A percentile compares a stretch with the other conserved stretches of the same genome.
phyloP scores from a whole-genome alignment of 2,888 invertebrate species.

The Falcaria lacertinaria region DNA sequence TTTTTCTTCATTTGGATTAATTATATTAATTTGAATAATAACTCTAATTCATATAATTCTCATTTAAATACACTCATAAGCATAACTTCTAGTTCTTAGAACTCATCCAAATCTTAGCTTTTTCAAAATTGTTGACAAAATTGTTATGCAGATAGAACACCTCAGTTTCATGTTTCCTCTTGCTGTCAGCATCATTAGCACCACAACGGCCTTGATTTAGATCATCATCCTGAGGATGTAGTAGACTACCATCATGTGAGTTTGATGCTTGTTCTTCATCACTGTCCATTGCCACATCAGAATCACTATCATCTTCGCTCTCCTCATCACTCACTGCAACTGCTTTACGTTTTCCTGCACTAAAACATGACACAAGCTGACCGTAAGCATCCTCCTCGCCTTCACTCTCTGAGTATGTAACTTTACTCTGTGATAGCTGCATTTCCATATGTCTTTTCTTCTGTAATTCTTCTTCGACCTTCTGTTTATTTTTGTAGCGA shows the following conservation, averaged over 20 bases:
- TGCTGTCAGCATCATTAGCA: slow-evolving; percentile 6
- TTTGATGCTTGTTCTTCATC: background rate
- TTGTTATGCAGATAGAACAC: background rate
- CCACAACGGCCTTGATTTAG: background rate
- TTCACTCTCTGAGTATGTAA: slow-evolving; percentile 73
- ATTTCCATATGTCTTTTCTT: slow-evolving; percentile 61
- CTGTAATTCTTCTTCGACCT: slow-evolving; percentile 65
- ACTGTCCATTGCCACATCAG: slow-evolving; percentile 4
- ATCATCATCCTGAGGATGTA: slow-evolving; percentile 1
- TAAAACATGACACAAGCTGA: slow-evolving; percentile 75
- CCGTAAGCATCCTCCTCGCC: slow-evolving; percentile 71
- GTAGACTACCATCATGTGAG: background rate
- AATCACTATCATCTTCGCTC: slow-evolving; percentile 11
- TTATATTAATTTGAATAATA: too few species aligned
- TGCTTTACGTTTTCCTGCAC: slow-evolving; percentile 22
- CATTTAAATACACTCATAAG: too few species aligned
- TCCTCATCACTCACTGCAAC: slow-evolving; percentile 40
- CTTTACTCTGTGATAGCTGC: slow-evolving; percentile 48
- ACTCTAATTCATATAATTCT: too few species aligned
- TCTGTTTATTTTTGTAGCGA: slow-evolving; percentile 70
- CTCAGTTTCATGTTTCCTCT: background rate
- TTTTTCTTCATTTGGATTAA: too few species aligned
- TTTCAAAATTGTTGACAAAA: too few species aligned
- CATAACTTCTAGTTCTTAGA: too few species aligned
- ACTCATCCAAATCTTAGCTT: too few species aligned